Conservation (phyloP, 2,797 vertebrate genomes). For the Cheirogaleus major region DNA sequence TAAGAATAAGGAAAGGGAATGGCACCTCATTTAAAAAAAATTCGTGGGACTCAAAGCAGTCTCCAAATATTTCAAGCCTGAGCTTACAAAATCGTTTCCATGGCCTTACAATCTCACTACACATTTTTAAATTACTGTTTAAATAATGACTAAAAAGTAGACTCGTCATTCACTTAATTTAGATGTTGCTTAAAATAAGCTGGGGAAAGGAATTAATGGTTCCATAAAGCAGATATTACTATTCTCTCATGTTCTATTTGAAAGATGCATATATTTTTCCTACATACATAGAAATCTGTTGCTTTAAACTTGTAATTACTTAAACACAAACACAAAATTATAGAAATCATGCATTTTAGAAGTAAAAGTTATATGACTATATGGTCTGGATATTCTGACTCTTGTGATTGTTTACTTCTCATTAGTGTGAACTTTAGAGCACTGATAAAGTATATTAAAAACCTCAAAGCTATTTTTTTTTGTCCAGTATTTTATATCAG, state of each 20-base stretch:
- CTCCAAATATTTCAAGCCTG: slow-evolving; percentile 28
- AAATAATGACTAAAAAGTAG: neutral
- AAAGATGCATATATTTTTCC: neutral
- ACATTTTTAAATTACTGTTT: slow-evolving; percentile 4
- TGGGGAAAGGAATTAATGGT: neutral
- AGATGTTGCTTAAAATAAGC: slow-evolving; percentile 37
- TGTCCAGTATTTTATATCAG: neutral
- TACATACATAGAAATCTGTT: neutral
- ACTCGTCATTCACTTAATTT: slow-evolving; percentile 16
- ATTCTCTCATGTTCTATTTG: neutral
- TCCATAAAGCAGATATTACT: neutral
- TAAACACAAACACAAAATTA: neutral
- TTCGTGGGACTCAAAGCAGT: neutral
- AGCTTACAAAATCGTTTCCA: neutral
- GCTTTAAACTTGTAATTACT: slow-evolving; percentile 3
- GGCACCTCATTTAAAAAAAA: neutral
- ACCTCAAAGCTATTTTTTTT: neutral
- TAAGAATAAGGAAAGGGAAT: slow-evolving; percentile 9
- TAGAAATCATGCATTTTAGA: slow-evolving; percentile 30
- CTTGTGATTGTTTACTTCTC: neutral
- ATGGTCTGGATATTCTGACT: neutral
- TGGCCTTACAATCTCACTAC: slow-evolving; percentile 3
- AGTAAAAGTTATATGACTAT: neutral
- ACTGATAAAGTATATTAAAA: neutral
- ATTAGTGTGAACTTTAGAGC: neutral